Percentiles rank a stretch among this genome's conserved stretches.
phyloP scores from a whole-genome alignment of 2,113 vertebrate species.

The Platichthys stellatus region DNA sequence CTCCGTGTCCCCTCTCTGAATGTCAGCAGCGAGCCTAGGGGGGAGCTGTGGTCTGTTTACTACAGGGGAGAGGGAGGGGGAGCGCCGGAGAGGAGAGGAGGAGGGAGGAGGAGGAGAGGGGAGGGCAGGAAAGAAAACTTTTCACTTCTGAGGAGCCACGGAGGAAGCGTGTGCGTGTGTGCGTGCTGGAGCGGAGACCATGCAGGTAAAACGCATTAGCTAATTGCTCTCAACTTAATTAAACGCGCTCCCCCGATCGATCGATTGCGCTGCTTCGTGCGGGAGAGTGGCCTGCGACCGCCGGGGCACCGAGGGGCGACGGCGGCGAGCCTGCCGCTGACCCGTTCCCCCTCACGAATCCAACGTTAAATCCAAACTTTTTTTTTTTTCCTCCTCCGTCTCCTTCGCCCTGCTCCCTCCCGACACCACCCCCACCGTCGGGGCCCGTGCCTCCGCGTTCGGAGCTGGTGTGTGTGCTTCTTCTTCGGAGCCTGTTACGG shows the following conservation, averaged over 20 bases:
- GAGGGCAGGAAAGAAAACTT: constrained; percentile 82
- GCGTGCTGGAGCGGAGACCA: constrained; percentile 82
- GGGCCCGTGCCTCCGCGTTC: constrained; percentile 66
- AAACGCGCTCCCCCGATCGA: constrained; percentile 70
- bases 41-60: constrained; percentile 87
- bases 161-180: constrained; percentile 79
- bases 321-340: constrained; percentile 56
- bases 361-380: constrained; percentile 83
- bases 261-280: constrained; percentile 64
- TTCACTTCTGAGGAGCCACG: constrained; percentile 85
- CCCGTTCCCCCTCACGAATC: constrained; percentile 70
- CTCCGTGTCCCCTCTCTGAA: constrained; percentile 64
- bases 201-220: constrained; percentile 85
- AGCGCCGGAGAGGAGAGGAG: constrained; percentile 70
- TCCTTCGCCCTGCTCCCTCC: constrained; percentile 62
- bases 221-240: constrained; percentile 85
- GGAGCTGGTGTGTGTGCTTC: constrained; percentile 45
- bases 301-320: constrained; percentile 55
- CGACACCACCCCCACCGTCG: constrained; percentile 74
- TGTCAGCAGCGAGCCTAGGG: constrained; percentile 83
- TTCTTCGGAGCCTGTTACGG: constrained; percentile 20
- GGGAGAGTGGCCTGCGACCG: constrained; percentile 57
- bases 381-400: constrained; percentile 58
- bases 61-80: constrained; percentile 76
- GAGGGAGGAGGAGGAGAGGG: constrained; percentile 41